These are phyloP conservation scores for Eupeodes luniger DNA, from an alignment of 2,888 invertebrate genomes.

Conservation along the genomic window DNA sequence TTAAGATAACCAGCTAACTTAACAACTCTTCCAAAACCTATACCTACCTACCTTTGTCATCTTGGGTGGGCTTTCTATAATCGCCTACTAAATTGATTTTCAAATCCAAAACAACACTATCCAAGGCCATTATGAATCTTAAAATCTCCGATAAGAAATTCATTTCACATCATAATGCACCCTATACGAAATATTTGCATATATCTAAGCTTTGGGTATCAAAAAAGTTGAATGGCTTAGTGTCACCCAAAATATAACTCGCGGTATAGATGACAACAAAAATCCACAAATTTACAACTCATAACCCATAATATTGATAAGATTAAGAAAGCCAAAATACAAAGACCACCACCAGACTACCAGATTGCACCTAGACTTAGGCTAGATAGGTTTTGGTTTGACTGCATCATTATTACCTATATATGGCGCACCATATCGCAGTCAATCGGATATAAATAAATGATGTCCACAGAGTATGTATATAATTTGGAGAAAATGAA, in stretches of 20 bases:
- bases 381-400: background rate
- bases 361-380: constrained; percentile 7
- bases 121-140: constrained; percentile 43
- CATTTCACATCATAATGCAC: background rate
- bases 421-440: constrained; percentile 14
- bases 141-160: constrained; percentile 41
- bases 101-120: constrained; percentile 53
- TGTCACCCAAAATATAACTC: constrained; percentile 40
- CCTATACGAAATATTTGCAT: constrained; percentile 41
- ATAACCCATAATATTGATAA: constrained; percentile 57
- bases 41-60: background rate
- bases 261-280: constrained; percentile 27
- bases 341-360: constrained; percentile 57
- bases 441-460: constrained; percentile 13
- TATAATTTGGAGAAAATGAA: constrained; percentile 48
- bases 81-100: constrained; percentile 57
- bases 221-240: constrained; percentile 47
- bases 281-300: constrained; percentile 71
- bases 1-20: constrained; percentile 17
- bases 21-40: background rate
- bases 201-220: background rate
- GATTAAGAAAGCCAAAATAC: constrained; percentile 52
- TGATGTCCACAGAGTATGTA: background rate
- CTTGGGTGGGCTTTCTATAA: constrained; percentile 52
- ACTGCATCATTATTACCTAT: background rate